Percentiles rank a stretch among this genome's conserved stretches.
Conservation (phyloP, 1,140 invertebrate genomes). For the Zaprionus taronus region DNA sequence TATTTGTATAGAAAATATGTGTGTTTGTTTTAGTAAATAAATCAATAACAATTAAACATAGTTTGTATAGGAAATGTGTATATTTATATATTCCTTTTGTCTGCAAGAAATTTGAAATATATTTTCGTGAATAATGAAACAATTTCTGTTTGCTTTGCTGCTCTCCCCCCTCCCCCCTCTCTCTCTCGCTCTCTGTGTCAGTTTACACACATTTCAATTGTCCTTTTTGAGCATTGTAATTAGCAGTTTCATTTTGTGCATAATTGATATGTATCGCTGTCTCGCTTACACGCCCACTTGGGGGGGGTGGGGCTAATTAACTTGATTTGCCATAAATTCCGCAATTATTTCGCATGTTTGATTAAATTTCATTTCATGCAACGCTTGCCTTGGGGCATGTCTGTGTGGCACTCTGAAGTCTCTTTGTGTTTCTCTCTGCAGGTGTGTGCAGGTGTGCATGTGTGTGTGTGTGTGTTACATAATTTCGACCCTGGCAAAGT, state of each 20-base stretch:
- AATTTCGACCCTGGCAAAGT: constrained; percentile 37
- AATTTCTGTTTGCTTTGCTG: no score
- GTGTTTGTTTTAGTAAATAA: no score
- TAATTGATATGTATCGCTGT: neutral
- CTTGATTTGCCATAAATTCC: constrained; percentile 2
- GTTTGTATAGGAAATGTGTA: no score
- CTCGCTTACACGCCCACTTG: neutral
- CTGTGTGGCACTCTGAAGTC: constrained; percentile 10
- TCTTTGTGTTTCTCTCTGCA: constrained; percentile 14
- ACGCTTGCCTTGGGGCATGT: neutral
- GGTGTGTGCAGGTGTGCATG: constrained; percentile 2
- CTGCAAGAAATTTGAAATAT: no score
- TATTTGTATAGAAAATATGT: no score
- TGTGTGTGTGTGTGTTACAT: constrained; percentile 27
- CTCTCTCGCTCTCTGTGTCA: no score
- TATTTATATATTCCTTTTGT: no score
- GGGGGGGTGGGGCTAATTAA: neutral
- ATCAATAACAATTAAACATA: no score
- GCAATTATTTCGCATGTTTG: constrained; percentile 11
- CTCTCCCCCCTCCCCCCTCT: no score
- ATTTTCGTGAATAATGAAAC: no score
- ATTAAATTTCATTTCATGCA: constrained; percentile 6
- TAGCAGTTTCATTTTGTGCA: neutral
- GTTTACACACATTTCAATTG: neutral
- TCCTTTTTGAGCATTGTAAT: neutral